Conservation (phyloP, 2,797 vertebrate species). For the Nyctalus aviator region DNA sequence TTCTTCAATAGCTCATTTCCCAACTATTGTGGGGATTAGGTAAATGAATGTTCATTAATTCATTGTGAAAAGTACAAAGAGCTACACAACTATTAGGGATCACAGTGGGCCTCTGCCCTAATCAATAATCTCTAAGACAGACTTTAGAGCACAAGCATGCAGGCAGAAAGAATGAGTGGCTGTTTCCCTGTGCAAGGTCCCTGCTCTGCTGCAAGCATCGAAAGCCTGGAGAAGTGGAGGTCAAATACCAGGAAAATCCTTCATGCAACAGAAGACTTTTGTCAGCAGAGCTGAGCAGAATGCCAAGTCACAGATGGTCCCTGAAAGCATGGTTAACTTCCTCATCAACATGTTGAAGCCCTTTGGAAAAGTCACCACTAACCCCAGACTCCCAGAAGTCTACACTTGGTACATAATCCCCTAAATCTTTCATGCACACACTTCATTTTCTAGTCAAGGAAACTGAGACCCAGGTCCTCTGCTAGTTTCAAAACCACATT, state of each 20-base stretch:
- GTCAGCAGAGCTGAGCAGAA: conserved; percentile 50
- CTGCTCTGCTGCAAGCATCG: not conserved
- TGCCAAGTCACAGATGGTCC: not conserved
- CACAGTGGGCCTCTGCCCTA: conserved; percentile 3
- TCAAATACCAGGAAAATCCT: conserved; percentile 41
- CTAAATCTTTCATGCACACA: not conserved
- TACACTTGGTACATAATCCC: not conserved
- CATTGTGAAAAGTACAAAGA: conserved; percentile 66
- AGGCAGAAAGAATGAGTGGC: conserved; percentile 54
- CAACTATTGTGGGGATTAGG: conserved; percentile 28
- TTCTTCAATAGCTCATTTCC: conserved; percentile 46
- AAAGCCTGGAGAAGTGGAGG: conserved; percentile 35
- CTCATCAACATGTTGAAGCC: conserved; percentile 16
- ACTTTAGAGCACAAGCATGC: not conserved
- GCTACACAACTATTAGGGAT: conserved; percentile 59
- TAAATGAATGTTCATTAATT: conserved; percentile 67
- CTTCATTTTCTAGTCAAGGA: conserved; percentile 21
- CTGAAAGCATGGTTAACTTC: conserved; percentile 2
- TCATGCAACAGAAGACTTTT: conserved; percentile 49
- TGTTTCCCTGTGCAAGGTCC: conserved; percentile 59
- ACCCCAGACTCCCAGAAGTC: not conserved
- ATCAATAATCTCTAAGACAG: conserved; percentile 68
- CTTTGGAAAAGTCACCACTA: conserved; percentile 20
- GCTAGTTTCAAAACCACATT: not conserved
- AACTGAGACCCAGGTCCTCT: not conserved